Evolutionary conservation across 2,888 invertebrate species (phyloP).

Genomic region (Euplexia lucipara): DNA sequence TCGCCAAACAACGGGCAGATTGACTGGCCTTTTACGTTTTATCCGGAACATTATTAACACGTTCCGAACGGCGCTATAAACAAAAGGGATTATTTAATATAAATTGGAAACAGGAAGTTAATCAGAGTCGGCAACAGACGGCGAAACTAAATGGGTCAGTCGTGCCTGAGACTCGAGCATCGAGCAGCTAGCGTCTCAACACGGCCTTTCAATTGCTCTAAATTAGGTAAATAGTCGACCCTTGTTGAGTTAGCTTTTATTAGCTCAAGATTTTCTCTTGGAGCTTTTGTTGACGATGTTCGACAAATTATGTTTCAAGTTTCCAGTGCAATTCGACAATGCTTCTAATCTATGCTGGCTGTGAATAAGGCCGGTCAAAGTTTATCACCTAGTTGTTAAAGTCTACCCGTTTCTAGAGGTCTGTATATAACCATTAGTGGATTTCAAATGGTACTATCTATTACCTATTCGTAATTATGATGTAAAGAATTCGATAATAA

Average conservation of each 20-base stretch:
- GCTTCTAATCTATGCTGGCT: not conserved
- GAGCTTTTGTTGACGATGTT: conserved; percentile 38
- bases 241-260: conserved; percentile 76
- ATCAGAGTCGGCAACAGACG: conserved; percentile 83
- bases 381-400: no score
- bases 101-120: conserved; percentile 88
- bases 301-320: conserved; percentile 23
- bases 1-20: conserved; percentile 45
- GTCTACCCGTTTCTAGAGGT: no score
- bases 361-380: not conserved
- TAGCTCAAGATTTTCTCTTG: conserved; percentile 70
- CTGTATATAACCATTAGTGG: no score
- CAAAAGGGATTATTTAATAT: conserved; percentile 83
- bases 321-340: not conserved
- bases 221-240: conserved; percentile 83
- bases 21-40: conserved; percentile 52
- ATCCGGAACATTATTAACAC: conserved; percentile 63
- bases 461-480: no score
- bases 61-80: conserved; percentile 70
- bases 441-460: no score
- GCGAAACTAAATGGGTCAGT: conserved; percentile 80
- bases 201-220: conserved; percentile 80
- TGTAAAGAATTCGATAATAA: no score
- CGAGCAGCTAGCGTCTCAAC: conserved; percentile 67
- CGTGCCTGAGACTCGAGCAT: conserved; percentile 56